Evolutionary conservation across 2,113 vertebrate species (phyloP), one percentile per base, ranked within the genome.

Genomic region (Ciconia boyciana): DNA sequence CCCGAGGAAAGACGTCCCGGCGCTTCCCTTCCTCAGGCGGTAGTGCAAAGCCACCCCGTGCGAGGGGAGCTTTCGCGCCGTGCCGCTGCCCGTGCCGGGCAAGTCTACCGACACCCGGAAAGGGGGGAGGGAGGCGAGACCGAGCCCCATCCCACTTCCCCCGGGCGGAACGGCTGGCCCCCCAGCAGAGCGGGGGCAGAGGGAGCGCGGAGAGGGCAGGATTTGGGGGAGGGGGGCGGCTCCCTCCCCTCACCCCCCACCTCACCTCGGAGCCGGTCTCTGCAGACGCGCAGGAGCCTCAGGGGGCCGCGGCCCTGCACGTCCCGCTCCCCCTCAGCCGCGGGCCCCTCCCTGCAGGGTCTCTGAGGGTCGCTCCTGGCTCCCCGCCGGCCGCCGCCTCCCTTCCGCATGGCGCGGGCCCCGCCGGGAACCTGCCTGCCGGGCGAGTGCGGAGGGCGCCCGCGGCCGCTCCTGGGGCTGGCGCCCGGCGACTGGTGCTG

Each of bases 381-480:
- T 36, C 41, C 95, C 58, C 86, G 68, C 83, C 84, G 87, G 18
- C 72, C 90, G 41, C 60, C 71, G 10, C 71, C 79, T 60, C 70
- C 88, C 69, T 70, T 85, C 90, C 81, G 94, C 96, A 93, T 83
- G 61, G 75, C 64, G 70, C 92, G 78, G 83, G 93, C 91, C 87
- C 96, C 94, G 46, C 91, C 58, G 46, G 74, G 68, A 48, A 72
- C 60, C 81, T 83, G 93, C 71, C 80, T 51, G 36, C 44, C 74
- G n/a, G 92, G 89, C 0, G 89, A 86, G 77, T 46, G 70, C 39
- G 55, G 25, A 22, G 58, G 36, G 6, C 16, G 77, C 41, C 90
- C 60, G 29, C 81, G 48, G 60, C 36, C 52, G 46, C 51, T 64
- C 14, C 72, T 11, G 51, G 87, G 77, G 79, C 88, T 78, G 32